Evolutionary conservation across 1,140 invertebrate species (phyloP), one percentile per base, ranked within the genome.

Genomic region (Lutraria rhynchaena): DNA sequence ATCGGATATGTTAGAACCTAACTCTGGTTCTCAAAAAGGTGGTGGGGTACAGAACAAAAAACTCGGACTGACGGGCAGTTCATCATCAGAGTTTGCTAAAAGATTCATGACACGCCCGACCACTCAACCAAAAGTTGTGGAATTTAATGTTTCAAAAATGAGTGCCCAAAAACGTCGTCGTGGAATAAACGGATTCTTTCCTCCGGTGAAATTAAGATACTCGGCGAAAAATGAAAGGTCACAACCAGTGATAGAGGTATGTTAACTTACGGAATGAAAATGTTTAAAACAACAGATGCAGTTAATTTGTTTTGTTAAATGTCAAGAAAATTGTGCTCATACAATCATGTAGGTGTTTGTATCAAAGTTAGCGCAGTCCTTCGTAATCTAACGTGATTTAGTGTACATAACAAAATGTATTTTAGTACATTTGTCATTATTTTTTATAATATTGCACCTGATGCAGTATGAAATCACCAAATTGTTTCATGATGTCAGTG

Each of bases 91-190:
- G 53, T 88, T 86, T 53, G 83, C 82, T 27, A 75, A 85, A 22
- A 31, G 85, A 15, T 87, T 88, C 69, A 83, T 81, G 46, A 46
- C 84, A 15, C 63, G 86, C 24, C 85, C 84, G 24, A 85, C 81
- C 22, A 85, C 85, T 31, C 71, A 78, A n/a, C 87, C 87, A 7
- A 74, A 82, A 71, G 84, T 88, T 22, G 70, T 88, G 24, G 87
- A 86, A 24, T 86, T 88, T 55, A 83, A 83, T 75, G 81, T 80
- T 0, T 27, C 49, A 51, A 71, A 67, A 29, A 76, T 84, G 24
- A 41, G 31, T 44, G 17, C 60, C 4, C 58, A 81, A 35, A 81
- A 73, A 57, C 78, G 78, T 7, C 35, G 78, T 24, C 22, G 78
- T 41, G 78, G 78, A 37, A 73, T 81, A 51, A 73, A 74, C 74